Conservation (phyloP, 2,888 invertebrate species). For the Glaucopsyche alexis region DNA sequence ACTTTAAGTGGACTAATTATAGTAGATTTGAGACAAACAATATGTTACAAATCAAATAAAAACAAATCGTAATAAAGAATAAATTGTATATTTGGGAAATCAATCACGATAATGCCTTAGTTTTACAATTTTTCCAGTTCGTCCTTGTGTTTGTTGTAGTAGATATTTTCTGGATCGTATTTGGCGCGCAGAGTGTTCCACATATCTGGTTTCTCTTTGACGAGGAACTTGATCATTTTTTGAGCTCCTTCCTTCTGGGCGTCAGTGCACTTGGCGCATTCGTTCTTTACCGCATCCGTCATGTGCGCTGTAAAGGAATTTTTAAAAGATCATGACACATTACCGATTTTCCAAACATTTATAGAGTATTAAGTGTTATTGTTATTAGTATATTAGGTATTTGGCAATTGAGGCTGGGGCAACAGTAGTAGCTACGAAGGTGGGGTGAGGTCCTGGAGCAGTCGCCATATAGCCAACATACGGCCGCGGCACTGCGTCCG, state of each 20-base stretch:
- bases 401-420: too few species aligned
- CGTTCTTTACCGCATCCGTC: constrained; percentile 58
- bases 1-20: too few species aligned
- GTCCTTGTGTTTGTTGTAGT: constrained; percentile 44
- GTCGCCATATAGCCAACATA: too few species aligned
- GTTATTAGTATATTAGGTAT: too few species aligned
- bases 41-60: too few species aligned
- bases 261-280: constrained; percentile 60
- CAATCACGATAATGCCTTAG: neutral
- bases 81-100: neutral
- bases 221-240: constrained; percentile 56
- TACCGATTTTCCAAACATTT: too few species aligned
- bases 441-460: too few species aligned
- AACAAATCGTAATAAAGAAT: too few species aligned
- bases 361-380: too few species aligned
- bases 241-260: constrained; percentile 51
- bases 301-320: constrained; percentile 53
- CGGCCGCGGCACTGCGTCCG: too few species aligned
- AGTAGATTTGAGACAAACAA: too few species aligned
- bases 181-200: constrained; percentile 53
- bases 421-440: too few species aligned
- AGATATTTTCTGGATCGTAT: constrained; percentile 51
- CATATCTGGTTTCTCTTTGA: constrained; percentile 55
- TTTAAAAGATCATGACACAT: neutral
- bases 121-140: constrained; percentile 38